Conservation (phyloP, 2,797 vertebrate species). For the Decapterus maruadsi region DNA sequence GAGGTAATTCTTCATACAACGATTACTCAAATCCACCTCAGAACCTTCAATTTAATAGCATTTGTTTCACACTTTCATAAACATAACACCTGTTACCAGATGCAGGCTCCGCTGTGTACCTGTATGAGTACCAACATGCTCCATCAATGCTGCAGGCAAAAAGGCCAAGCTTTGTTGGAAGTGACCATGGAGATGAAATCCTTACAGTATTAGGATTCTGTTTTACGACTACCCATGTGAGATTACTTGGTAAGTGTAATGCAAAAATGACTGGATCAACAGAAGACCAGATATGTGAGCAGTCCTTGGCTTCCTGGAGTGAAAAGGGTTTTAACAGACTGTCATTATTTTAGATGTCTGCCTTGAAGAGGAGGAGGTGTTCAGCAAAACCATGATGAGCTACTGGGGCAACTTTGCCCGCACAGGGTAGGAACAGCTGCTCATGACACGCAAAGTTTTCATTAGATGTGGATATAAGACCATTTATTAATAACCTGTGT, state of each 20-base stretch:
- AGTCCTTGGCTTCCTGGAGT: neutral
- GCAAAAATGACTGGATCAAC: neutral
- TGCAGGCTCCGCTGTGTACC: slow-evolving; percentile 85
- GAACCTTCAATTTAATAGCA: neutral
- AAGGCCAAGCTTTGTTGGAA: slow-evolving; percentile 86
- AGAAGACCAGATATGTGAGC: neutral
- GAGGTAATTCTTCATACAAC: slow-evolving; percentile 80
- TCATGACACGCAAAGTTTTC: neutral
- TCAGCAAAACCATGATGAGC: slow-evolving; percentile 85
- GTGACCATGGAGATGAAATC: slow-evolving; percentile 89
- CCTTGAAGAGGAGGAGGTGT: slow-evolving; percentile 79
- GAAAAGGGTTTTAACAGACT: neutral
- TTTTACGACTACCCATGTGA: slow-evolving; percentile 77
- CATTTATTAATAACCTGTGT: neutral
- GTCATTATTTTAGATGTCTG: slow-evolving; percentile 65
- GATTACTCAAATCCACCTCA: neutral
- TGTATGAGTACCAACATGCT: slow-evolving; percentile 89
- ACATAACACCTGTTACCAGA: slow-evolving; percentile 56
- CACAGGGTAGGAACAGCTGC: slow-evolving; percentile 81
- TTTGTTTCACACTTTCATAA: neutral
- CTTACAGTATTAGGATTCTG: slow-evolving; percentile 86
- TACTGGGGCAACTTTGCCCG: slow-evolving; percentile 90
- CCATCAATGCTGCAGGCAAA: slow-evolving; percentile 49
- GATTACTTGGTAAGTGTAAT: slow-evolving; percentile 53
- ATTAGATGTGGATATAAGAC: neutral